Percentiles rank a stretch among this genome's conserved stretches.
phyloP scores from a whole-genome alignment of 2,888 invertebrate species.

The Odontocolon sp. region DNA sequence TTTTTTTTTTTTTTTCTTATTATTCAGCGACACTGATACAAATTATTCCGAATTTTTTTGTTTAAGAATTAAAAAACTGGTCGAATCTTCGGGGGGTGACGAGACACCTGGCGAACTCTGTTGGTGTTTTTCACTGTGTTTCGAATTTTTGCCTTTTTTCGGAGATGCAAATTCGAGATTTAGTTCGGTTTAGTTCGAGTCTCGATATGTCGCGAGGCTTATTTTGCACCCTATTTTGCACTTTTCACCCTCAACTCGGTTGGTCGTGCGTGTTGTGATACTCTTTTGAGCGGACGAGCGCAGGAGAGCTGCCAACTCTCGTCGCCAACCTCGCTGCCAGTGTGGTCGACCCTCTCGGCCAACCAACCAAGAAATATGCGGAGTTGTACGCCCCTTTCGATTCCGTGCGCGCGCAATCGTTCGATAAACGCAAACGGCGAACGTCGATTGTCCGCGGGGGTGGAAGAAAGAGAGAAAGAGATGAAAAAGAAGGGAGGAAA shows the following conservation, averaged over 20 bases:
- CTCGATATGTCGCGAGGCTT: constrained; percentile 11
- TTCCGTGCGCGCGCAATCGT: constrained; percentile 79
- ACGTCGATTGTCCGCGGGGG: constrained; percentile 73
- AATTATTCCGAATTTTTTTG: no score
- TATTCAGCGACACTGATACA: neutral
- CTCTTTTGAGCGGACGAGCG: constrained; percentile 44
- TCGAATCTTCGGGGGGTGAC: constrained; percentile 50
- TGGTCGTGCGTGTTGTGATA: constrained; percentile 40
- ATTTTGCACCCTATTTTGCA: neutral
- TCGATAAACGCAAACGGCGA: constrained; percentile 79
- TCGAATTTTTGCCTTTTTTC: neutral
- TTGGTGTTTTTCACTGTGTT: neutral
- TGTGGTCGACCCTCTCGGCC: constrained; percentile 67
- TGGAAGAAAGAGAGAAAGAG: constrained; percentile 35
- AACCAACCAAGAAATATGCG: constrained; percentile 59
- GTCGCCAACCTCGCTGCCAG: constrained; percentile 69
- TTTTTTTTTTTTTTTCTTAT: neutral
- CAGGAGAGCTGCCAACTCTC: constrained; percentile 65
- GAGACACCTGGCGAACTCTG: constrained; percentile 57
- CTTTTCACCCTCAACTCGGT: constrained; percentile 18
- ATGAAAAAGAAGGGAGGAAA: constrained; percentile 49
- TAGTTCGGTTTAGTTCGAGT: neutral
- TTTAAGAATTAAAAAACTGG: no score
- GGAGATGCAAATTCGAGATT: neutral
- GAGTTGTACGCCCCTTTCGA: constrained; percentile 74